A percentile compares a stretch with the other conserved stretches of the same genome.
These are phyloP conservation scores for Agelastica alni DNA, from an alignment of 2,888 invertebrate genomes.

Conservation along the genomic window DNA sequence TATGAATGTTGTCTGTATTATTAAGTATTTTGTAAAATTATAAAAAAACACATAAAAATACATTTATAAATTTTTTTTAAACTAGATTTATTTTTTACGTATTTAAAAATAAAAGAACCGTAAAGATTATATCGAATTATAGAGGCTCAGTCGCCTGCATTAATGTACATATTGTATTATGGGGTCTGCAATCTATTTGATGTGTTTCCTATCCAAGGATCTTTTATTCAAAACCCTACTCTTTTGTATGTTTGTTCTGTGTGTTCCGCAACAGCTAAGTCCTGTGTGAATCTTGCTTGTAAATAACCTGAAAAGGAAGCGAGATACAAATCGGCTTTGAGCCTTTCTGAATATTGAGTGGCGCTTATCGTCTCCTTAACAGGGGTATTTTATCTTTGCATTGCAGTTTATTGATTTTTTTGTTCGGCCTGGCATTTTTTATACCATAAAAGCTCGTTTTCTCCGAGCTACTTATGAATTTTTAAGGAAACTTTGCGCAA, in stretches of 20 bases:
- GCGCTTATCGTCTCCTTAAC: constrained; percentile 16
- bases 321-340: constrained; percentile 23
- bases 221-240: constrained; percentile 33
- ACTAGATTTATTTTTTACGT: no score
- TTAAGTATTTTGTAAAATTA: no score
- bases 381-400: constrained; percentile 5
- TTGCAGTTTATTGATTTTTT: constrained; percentile 15
- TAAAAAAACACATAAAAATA: no score
- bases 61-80: no score
- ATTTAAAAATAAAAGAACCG: no score
- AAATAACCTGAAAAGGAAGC: constrained; percentile 17
- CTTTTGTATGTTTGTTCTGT: constrained; percentile 6
- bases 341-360: constrained; percentile 16
- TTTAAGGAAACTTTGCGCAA: no score
- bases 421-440: no score
- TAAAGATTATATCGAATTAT: no score
- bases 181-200: constrained; percentile 28
- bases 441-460: no score
- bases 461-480: no score
- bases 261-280: constrained; percentile 2
- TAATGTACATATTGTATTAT: constrained; percentile 34
- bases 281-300: constrained; percentile 7
- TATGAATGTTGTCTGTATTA: no score
- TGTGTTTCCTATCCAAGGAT: constrained; percentile 30
- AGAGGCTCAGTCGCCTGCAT: constrained; percentile 32